Conservation (phyloP, 2,888 invertebrate species). For the Drosophila merina region DNA sequence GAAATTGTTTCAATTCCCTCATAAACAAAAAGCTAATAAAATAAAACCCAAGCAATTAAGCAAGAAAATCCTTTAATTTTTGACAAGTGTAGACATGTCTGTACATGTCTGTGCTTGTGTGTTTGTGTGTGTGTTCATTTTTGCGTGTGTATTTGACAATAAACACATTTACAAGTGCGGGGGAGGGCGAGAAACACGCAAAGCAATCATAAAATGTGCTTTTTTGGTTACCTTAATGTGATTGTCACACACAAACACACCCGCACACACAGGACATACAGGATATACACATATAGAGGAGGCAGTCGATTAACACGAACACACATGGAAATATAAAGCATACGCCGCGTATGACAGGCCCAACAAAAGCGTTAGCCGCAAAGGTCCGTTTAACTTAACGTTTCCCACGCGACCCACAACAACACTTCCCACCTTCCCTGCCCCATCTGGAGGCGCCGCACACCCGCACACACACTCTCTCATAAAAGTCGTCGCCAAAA, state of each 20-base stretch:
- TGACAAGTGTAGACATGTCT: conserved; percentile 7
- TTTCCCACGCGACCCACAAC: conserved; percentile 67
- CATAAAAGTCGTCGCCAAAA: conserved; percentile 40
- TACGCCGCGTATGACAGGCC: conserved; percentile 54
- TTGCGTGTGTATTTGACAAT: conserved; percentile 37
- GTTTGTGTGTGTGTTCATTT: conserved; percentile 30
- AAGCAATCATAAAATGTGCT: conserved; percentile 75
- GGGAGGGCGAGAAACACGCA: conserved; percentile 47
- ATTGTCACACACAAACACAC: conserved; percentile 60
- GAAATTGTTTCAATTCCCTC: too few species aligned
- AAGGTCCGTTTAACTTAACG: conserved; percentile 78
- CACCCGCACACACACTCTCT: conserved; percentile 11
- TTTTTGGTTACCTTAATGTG: conserved; percentile 73
- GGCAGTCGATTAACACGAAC: conserved; percentile 50
- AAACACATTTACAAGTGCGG: conserved; percentile 32
- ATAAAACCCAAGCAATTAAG: not conserved
- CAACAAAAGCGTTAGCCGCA: conserved; percentile 62
- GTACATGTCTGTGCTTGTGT: conserved; percentile 17
- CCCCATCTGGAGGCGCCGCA: not conserved
- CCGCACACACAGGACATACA: conserved; percentile 23
- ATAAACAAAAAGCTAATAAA: not conserved
- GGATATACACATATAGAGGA: conserved; percentile 13
- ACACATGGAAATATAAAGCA: conserved; percentile 52
- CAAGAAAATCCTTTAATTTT: not conserved
- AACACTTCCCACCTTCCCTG: too few species aligned